These are phyloP conservation scores for Azorinus chamasolen DNA, from an alignment of 2,888 invertebrate genomes.

Conservation along the genomic window DNA sequence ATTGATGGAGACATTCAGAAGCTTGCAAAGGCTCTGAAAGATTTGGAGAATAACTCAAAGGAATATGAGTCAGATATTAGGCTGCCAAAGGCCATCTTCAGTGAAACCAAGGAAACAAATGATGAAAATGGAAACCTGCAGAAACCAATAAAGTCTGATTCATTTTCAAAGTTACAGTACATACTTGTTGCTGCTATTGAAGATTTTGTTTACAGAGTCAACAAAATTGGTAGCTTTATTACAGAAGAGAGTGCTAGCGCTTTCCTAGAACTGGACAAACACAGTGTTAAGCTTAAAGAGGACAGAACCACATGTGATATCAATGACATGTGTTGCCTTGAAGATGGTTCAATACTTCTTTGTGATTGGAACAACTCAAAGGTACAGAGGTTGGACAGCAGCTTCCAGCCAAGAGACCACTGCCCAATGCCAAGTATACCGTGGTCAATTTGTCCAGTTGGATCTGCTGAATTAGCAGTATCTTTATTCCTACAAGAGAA, in stretches of 20 bases:
- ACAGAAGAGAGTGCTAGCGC: not conserved
- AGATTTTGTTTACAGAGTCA: constrained; percentile 14
- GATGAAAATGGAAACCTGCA: no score
- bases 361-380: constrained; percentile 32
- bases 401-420: constrained; percentile 4
- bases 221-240: constrained; percentile 6
- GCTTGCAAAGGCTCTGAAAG: no score
- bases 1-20: no score
- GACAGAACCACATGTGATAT: constrained; percentile 33
- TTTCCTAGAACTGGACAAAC: not conserved
- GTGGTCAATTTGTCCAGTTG: constrained; percentile 20
- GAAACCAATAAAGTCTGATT: not conserved
- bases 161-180: not conserved
- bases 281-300: not conserved
- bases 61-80: no score
- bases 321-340: constrained; percentile 16
- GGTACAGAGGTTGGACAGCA: constrained; percentile 12
- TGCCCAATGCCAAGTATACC: constrained; percentile 21
- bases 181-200: constrained; percentile 7
- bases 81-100: no score
- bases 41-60: no score
- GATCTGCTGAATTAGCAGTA: constrained; percentile 7
- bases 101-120: no score
- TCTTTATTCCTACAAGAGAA: constrained; percentile 17
- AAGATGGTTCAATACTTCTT: constrained; percentile 23